Evolutionary conservation across 2,888 invertebrate species (phyloP).

Genomic region (Drosophila stalkeri): DNA sequence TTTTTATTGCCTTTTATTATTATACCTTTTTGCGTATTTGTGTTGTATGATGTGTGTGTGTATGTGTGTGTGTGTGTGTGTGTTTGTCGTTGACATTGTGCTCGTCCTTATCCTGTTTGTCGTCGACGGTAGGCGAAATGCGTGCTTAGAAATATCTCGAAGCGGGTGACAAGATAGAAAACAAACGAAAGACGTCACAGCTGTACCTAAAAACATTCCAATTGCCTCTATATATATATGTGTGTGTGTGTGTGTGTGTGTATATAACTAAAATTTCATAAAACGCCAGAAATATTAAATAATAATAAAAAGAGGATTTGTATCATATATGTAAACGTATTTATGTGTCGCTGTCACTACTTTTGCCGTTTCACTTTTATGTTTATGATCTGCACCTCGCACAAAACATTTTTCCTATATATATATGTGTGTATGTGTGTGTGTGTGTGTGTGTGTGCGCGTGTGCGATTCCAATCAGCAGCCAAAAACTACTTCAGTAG

Average conservation of each 20-base stretch:
- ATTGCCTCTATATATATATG: constrained; percentile 39
- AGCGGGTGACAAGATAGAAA: constrained; percentile 14
- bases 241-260: constrained; percentile 24
- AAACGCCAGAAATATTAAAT: constrained; percentile 74
- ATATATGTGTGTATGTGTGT: background rate
- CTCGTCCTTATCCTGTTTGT: constrained; percentile 10
- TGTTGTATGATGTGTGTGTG: background rate
- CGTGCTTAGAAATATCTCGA: constrained; percentile 71
- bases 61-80: background rate
- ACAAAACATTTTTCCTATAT: constrained; percentile 17
- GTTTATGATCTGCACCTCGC: constrained; percentile 60
- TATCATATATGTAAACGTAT: constrained; percentile 63
- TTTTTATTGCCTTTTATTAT: constrained; percentile 81
- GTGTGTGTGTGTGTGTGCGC: constrained; percentile 42
- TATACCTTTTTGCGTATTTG: constrained; percentile 68
- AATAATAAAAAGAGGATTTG: constrained; percentile 69
- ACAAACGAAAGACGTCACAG: constrained; percentile 40
- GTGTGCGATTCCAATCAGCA: constrained; percentile 74
- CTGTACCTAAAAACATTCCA: constrained; percentile 49
- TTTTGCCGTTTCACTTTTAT: constrained; percentile 64
- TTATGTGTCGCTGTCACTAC: constrained; percentile 64
- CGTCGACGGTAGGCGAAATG: constrained; percentile 72
- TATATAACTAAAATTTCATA: constrained; percentile 71
- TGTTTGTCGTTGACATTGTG: constrained; percentile 20
- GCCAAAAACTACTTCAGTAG: constrained; percentile 59